Evolutionary conservation across 2,113 vertebrate genomes (phyloP).

Genomic region (Strigops habroptila): DNA sequence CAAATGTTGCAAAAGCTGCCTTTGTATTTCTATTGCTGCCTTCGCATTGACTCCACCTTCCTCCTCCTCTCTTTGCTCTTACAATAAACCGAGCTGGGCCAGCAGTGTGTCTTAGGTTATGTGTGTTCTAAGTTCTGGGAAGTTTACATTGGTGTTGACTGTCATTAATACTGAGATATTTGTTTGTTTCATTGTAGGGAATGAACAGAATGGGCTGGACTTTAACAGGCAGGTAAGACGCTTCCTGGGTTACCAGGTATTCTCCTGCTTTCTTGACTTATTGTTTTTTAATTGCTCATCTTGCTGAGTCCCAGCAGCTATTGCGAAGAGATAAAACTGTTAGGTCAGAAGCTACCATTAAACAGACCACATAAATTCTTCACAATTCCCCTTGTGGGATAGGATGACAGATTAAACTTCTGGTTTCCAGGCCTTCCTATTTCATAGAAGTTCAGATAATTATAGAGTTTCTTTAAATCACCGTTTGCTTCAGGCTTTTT

Average conservation of each 20-base stretch:
- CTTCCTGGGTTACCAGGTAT: conserved; percentile 18
- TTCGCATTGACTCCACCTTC: background rate
- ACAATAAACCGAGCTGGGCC: background rate
- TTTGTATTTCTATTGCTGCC: background rate
- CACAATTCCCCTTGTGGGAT: background rate
- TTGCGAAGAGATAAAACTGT: conserved; percentile 14
- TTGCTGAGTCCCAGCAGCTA: background rate
- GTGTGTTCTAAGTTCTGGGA: background rate
- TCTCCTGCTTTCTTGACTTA: background rate
- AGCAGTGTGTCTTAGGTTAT: background rate
- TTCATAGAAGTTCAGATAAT: conserved; percentile 1
- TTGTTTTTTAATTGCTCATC: background rate
- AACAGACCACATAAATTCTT: background rate
- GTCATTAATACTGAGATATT: background rate
- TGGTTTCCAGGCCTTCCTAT: background rate
- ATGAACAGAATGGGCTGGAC: conserved; percentile 86
- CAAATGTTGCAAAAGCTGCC: background rate
- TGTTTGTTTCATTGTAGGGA: conserved; percentile 70
- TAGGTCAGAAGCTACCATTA: conserved; percentile 2
- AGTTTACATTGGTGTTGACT: background rate
- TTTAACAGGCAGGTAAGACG: conserved; percentile 89
- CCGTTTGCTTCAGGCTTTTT: background rate
- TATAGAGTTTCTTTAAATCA: background rate
- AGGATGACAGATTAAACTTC: background rate
- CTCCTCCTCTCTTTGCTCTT: background rate